Conservation (phyloP, 1,140 invertebrate species). For the Cardiocondyla obscurior region DNA sequence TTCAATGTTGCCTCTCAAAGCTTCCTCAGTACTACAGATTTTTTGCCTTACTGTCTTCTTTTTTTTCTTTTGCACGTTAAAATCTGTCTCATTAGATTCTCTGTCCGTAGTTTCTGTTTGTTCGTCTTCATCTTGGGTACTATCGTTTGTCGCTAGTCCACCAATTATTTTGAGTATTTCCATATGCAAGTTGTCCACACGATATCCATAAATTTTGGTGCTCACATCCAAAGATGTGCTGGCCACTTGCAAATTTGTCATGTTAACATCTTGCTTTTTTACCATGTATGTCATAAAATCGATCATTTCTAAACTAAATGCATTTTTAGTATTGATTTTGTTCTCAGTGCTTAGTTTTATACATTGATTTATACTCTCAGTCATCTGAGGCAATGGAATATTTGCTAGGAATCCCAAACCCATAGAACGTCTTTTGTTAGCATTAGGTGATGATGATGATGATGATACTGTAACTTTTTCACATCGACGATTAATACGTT, state of each 20-base stretch:
- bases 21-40: conserved; percentile 79
- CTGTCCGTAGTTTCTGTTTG: conserved; percentile 55
- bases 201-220: conserved; percentile 91
- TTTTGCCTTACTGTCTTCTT: conserved; percentile 72
- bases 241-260: conserved; percentile 90
- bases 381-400: conserved; percentile 77
- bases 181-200: conserved; percentile 91
- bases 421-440: conserved; percentile 71
- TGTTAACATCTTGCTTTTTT: conserved; percentile 86
- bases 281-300: conserved; percentile 91
- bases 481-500: conserved; percentile 73
- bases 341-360: conserved; percentile 87
- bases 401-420: conserved; percentile 69
- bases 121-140: conserved; percentile 75
- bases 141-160: conserved; percentile 85
- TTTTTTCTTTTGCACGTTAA: conserved; percentile 71
- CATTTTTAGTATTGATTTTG: conserved; percentile 94
- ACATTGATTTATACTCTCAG: conserved; percentile 85
- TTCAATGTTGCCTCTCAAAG: conserved; percentile 80
- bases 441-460: background rate
- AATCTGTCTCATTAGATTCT: conserved; percentile 34
- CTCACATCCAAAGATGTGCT: conserved; percentile 92
- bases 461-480: conserved; percentile 39
- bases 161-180: conserved; percentile 91
- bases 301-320: conserved; percentile 92